Evolutionary conservation across 2,888 invertebrate genomes (phyloP).

Genomic region (Amphipyra berbera): DNA sequence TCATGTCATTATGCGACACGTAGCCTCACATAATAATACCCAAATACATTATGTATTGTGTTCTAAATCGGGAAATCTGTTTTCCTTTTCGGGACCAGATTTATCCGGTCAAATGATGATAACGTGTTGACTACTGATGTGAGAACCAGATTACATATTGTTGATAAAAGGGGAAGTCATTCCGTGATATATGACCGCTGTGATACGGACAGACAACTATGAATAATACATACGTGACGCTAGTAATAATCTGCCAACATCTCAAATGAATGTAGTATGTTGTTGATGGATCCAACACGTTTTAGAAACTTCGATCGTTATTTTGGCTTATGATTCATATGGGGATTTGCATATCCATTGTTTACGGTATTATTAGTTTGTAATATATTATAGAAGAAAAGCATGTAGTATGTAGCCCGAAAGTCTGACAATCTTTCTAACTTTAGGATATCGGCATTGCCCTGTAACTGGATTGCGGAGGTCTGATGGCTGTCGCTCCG

Average conservation of each 20-base stretch:
- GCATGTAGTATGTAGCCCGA: too few species aligned
- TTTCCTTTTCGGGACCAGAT: not conserved
- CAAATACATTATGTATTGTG: too few species aligned
- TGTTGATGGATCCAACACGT: slow-evolving; percentile 58
- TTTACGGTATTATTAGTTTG: not conserved
- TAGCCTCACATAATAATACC: too few species aligned
- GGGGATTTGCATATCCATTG: slow-evolving; percentile 22
- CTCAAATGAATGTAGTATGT: slow-evolving; percentile 71
- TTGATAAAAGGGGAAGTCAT: slow-evolving; percentile 71
- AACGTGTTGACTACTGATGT: slow-evolving; percentile 21
- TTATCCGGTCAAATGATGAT: slow-evolving; percentile 20
- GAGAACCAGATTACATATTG: slow-evolving; percentile 58
- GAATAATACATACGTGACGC: slow-evolving; percentile 83
- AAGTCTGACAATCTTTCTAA: too few species aligned
- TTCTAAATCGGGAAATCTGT: not conserved
- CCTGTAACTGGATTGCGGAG: too few species aligned
- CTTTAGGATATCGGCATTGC: too few species aligned
- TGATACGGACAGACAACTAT: slow-evolving; percentile 80
- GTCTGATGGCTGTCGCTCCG: too few species aligned
- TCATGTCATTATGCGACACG: too few species aligned
- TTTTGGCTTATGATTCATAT: slow-evolving; percentile 13
- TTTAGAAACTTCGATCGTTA: slow-evolving; percentile 15
- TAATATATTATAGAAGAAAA: too few species aligned
- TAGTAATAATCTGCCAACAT: slow-evolving; percentile 80
- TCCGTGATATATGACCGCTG: slow-evolving; percentile 75